Evolutionary conservation across 1,140 invertebrate species (phyloP), one percentile per base, ranked within the genome.

Genomic region (Cyphomyrmex costatus): DNA sequence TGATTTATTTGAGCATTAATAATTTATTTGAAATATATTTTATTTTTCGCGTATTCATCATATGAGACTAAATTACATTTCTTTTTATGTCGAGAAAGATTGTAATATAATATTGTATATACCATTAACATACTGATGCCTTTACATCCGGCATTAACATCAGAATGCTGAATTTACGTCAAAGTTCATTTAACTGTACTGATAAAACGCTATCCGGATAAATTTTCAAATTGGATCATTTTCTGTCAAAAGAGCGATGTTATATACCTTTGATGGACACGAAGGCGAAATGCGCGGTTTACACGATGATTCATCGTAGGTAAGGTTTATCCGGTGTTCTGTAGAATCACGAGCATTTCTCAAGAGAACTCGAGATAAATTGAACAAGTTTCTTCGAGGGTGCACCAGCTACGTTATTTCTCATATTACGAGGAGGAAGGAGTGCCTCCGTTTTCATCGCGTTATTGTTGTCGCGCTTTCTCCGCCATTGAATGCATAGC

Each of bases 341-440:
- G 73, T 14, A 21, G 24, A 71, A 53, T 73, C 49, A 78, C 71
- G 58, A 36, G 58, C 42, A 85, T 85, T 85, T 85, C 82, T 85
- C 82, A 85, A n/a, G 73, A 66, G 73, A 19, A 56, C 58, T 46
- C 60, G 42, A 77, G 82, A 85, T 85, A 78, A 85, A 85, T 85
- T 60, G 82, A 63, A 46, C 60, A 85, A 85, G 82, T 85, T 85
- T 78, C 74, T 78, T 12, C 24, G 21, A 46, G 46, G 33, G 30
- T 77, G 46, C 27, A 30, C 46, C 30, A 12, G 71, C 58, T 36
- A 77, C 16, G 42, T 77, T 85, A 85, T 78, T 83, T 78, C 73
- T 85, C 56, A 73, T 60, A 42, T 85, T 78, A 65, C 60, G 12
- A 14, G 73, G 14, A 49, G 24, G n/a, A 19, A 77, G 77, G 60